Evolutionary conservation across 2,888 invertebrate species (phyloP), one percentile per base, ranked within the genome.

Genomic region (Ethmia dodecea): DNA sequence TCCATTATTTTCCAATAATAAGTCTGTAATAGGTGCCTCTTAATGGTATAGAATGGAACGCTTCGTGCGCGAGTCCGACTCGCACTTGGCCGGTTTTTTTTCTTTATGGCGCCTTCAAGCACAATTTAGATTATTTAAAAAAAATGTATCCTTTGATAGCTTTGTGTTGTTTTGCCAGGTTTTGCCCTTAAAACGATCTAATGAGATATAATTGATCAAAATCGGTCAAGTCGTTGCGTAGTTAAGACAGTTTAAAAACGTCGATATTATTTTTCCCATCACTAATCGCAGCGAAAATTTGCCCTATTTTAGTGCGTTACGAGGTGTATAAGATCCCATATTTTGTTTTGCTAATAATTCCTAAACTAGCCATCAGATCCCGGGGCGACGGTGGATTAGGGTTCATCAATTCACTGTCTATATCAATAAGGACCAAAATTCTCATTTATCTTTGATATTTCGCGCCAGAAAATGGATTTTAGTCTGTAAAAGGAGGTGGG

Each of bases 221-320:
- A n/a, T n/a, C n/a, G n/a, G n/a, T n/a, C n/a, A n/a, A n/a, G n/a
- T n/a, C n/a, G n/a, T n/a, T n/a, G n/a, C 14, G 13, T 14, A 14
- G 14, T 29, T 14, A 29, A 29, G 13, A 29, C 29, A 29, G 14
- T 16, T 31, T 37, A 33, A 35, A 16, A 14, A 20, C 27, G 30
- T 35, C 34, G 31, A 28, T 34, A 33, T 38, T 38, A 33, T 30
- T 38, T 38, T 38, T 34, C 31, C 34, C 38, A 38, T 38, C 38
- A 33, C 38, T 38, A 38, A 34, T 31, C 33, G 16, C 25, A 27
- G 27, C 31, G 27, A 33, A 38, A 38, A 38, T 31, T 27, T 33
- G 37, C 33, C 33, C 29, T 40, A 28, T 37, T 40, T 37, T 36
- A 40, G 40, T 40, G 34, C 34, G 31, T 31, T 37, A 37, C 37